Percentiles rank a stretch among this genome's conserved stretches.
phyloP scores from a whole-genome alignment of 2,888 invertebrate species.

The Andrena trimmerana region DNA sequence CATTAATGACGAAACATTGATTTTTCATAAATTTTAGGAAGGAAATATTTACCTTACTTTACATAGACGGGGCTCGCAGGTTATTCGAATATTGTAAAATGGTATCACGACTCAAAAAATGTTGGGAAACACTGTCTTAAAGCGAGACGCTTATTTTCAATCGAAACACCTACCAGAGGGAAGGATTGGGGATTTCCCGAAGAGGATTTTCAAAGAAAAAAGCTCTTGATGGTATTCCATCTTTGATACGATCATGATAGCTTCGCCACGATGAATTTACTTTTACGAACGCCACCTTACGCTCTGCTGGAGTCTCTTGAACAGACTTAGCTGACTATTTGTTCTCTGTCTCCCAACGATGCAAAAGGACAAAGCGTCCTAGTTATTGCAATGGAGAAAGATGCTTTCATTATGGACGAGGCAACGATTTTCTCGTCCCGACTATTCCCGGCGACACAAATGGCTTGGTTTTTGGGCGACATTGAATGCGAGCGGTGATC shows the following conservation, averaged over 20 bases:
- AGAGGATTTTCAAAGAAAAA: background rate
- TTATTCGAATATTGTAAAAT: too few relatives aligned
- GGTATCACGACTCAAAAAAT: too few relatives aligned
- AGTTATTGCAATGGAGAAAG: background rate
- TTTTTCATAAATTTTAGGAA: too few relatives aligned
- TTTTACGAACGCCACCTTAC: background rate
- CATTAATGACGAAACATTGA: too few relatives aligned
- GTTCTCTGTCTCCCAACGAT: background rate
- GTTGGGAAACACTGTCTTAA: too few relatives aligned
- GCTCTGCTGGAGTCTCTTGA: background rate
- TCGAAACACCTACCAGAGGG: background rate
- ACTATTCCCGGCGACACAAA: background rate
- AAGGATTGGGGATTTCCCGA: background rate
- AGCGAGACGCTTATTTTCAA: slow-evolving; percentile 1
- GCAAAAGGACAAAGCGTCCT: background rate
- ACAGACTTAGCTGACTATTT: background rate
- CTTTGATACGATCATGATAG: background rate
- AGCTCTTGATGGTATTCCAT: background rate
- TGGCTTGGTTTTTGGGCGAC: background rate
- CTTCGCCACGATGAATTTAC: background rate
- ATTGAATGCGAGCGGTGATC: slow-evolving; percentile 3
- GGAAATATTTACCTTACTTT: too few relatives aligned
- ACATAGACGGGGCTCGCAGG: too few relatives aligned
- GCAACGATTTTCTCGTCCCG: slow-evolving; percentile 7
- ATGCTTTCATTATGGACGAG: background rate